Conservation (phyloP, 1,140 invertebrate genomes). For the Scaptodrosophila lebanonensis region DNA sequence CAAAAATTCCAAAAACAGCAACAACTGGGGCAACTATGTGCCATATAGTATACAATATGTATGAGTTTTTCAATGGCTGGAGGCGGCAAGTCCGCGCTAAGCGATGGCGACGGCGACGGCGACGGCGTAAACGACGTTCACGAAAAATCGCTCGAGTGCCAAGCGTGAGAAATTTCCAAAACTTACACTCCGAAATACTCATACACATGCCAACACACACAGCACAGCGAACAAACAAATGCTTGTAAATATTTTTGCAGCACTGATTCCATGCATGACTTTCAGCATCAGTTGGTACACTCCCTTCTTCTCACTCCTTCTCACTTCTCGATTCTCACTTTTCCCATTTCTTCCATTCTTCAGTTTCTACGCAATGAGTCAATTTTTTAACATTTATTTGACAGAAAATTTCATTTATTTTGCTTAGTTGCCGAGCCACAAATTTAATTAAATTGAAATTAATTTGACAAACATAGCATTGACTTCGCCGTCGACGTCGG, state of each 20-base stretch:
- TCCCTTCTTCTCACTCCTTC: too few relatives aligned
- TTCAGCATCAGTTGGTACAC: not conserved
- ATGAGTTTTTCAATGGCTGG: constrained; percentile 64
- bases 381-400: constrained; percentile 76
- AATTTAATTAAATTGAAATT: constrained; percentile 76
- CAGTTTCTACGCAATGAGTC: constrained; percentile 60
- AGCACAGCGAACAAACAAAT: constrained; percentile 44
- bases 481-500: too few relatives aligned
- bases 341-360: too few relatives aligned
- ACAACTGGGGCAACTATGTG: constrained; percentile 23
- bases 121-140: constrained; percentile 16
- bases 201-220: constrained; percentile 4
- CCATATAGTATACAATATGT: constrained; percentile 17
- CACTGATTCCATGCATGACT: constrained; percentile 48
- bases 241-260: constrained; percentile 69
- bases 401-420: constrained; percentile 74
- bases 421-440: constrained; percentile 12
- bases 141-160: constrained; percentile 65
- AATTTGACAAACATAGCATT: constrained; percentile 72
- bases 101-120: not conserved
- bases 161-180: constrained; percentile 61
- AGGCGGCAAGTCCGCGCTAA: constrained; percentile 35
- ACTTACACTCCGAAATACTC: constrained; percentile 11
- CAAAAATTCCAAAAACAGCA: constrained; percentile 1
- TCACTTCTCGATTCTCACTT: constrained; percentile 4